A percentile compares a stretch with the other conserved stretches of the same genome.
Conservation (phyloP, 2,797 vertebrate genomes). For the Tympanoctomys barrerae region DNA sequence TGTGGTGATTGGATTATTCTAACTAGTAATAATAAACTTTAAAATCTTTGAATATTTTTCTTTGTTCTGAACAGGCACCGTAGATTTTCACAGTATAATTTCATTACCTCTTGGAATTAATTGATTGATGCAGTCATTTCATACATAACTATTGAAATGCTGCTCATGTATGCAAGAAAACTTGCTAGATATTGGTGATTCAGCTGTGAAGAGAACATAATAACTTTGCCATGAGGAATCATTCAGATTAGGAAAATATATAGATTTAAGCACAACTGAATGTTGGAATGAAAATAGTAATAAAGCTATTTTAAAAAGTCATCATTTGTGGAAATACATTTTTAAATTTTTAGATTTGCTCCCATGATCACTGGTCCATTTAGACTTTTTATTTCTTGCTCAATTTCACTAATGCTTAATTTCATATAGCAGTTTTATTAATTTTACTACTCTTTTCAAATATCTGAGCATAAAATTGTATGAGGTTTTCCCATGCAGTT, state of each 20-base stretch:
- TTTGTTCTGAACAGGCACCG: neutral
- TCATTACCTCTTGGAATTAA: neutral
- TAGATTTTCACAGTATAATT: neutral
- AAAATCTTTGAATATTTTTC: neutral
- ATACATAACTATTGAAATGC: neutral
- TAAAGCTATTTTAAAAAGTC: neutral
- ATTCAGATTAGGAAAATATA: neutral
- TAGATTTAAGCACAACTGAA: neutral
- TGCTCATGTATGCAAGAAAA: neutral
- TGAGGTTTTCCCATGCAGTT: neutral
- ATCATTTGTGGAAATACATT: neutral
- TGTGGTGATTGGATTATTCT: neutral
- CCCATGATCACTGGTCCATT: neutral
- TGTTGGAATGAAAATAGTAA: neutral
- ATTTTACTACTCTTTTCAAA: neutral
- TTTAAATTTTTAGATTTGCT: neutral
- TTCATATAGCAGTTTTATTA: neutral
- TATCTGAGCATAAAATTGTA: neutral
- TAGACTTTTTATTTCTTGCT: neutral
- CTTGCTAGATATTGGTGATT: neutral
- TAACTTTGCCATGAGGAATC: neutral
- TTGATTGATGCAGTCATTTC: neutral
- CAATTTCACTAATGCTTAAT: neutral
- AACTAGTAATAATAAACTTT: neutral
- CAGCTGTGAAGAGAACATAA: neutral